phyloP scores from a whole-genome alignment of 2,797 vertebrate species.

The Liparis tanakae region DNA sequence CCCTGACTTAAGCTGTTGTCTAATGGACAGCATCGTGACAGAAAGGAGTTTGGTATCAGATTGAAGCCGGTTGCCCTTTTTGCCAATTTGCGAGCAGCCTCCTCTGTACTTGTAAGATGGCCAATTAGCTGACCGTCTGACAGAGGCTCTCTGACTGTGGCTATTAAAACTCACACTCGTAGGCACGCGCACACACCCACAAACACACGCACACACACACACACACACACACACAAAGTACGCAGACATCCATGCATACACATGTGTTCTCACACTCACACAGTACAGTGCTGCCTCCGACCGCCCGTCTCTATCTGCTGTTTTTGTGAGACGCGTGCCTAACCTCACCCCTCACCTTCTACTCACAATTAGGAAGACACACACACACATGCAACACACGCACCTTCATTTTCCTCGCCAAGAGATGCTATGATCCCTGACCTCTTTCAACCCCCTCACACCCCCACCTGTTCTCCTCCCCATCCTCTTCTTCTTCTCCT shows the following conservation, averaged over 20 bases:
- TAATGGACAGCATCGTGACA: constrained; percentile 85
- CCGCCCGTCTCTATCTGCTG: constrained; percentile 72
- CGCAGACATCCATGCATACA: constrained; percentile 35
- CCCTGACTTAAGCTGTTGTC: constrained; percentile 83
- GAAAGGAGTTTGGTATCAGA: constrained; percentile 83
- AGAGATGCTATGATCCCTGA: constrained; percentile 66
- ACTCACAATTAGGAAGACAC: constrained; percentile 69
- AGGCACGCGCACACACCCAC: constrained; percentile 37
- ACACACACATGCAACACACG: constrained; percentile 44
- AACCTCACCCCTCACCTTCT: constrained; percentile 74
- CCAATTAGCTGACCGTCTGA: constrained; percentile 87
- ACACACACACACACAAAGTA: constrained; percentile 25
- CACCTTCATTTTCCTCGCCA: constrained; percentile 57
- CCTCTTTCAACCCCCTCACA: constrained; percentile 55
- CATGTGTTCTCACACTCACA: constrained; percentile 29
- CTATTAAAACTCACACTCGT: constrained; percentile 82
- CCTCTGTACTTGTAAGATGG: constrained; percentile 86
- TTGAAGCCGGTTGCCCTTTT: constrained; percentile 85
- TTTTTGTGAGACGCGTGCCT: constrained; percentile 65
- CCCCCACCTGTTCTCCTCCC: constrained; percentile 57
- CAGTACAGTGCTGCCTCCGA: constrained; percentile 48
- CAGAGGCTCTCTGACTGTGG: constrained; percentile 82
- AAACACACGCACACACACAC: constrained; percentile 26
- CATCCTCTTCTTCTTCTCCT: constrained; percentile 16
- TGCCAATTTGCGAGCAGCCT: constrained; percentile 84